Evolutionary conservation across 2,797 vertebrate genomes (phyloP), one percentile per base, ranked within the genome.

Genomic region (Gallinago nigripennis): DNA sequence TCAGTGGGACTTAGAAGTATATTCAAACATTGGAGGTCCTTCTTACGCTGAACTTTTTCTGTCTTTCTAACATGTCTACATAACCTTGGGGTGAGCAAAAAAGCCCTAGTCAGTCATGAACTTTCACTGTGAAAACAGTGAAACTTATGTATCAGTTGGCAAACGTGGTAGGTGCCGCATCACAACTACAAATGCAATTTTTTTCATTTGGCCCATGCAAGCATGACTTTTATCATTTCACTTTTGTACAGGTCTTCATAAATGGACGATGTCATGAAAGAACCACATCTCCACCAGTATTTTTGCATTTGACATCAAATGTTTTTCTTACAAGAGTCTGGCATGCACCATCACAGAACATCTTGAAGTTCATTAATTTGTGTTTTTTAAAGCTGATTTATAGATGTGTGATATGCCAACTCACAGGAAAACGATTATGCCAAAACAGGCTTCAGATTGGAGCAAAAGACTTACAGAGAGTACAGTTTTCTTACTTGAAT

Each of bases 301-400:
- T 90, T 89, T 72, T 56, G 21, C 60, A 64, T 81, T 85, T 92
- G 45, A 45, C 43, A 69, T 73, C 16, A 64, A 76, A 60, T 45
- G 14, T 73, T 79, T 82, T 92, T 85, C 82, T 94, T 81, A 45
- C 25, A 92, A 76, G 46, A 81, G 50, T 58, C 43, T 95, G 30
- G 25, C 56, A 75, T 82, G 28, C 30, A 53, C 33, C 35, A 30
- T 86, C 79, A 70, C 9, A 53, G 66, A 95, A 87, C 53, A 87
- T 81, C 53, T 82, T 60, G n/a, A 50, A 85, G 51, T 84, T 84
- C 57, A 48, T 71, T 91, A 70, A 24, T 82, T 82, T 54, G 16
- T 90, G 61, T 90, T 90, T 93, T 57, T 68, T 71, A 91, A 82
- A 77, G 61, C 39, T 90, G 31, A 23, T 78, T 75, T 76, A 76